Evolutionary conservation across 2,797 vertebrate species (phyloP), one percentile per base, ranked within the genome.

Genomic region (Chaetophractus vellerosus): DNA sequence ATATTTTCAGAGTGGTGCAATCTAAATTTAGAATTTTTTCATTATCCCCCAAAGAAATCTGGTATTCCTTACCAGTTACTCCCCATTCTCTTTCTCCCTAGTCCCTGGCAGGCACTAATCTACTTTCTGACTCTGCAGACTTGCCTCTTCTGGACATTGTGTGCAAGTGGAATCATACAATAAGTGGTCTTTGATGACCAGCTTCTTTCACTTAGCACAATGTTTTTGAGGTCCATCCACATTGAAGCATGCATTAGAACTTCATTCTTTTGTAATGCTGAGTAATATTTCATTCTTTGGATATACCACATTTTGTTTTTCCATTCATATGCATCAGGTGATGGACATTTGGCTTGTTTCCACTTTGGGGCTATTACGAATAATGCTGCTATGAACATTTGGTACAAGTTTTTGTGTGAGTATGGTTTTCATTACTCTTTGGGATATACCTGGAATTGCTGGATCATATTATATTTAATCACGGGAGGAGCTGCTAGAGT

Each of bases 401-500:
- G 55, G 63, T 64, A 19, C 87, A 79, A 94, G 23, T 75, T 57
- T 81, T 41, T 41, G 52, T 71, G 24, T 31, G 28, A 31, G 57
- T 61, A 23, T 33, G 41, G 57, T 63, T 84, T 63, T 76, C 33
- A 66, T 0, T 81, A 38, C 57, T 74, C 84, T 90, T 19, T 28
- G 16, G 48, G 69, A 18, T 23, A 59, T 33, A 93, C 63, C 94
- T 89, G 31, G 88, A 88, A 71, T 48, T 75, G 74, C 78, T 61
- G 57, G 86, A 90, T 96, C 95, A 28, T 33, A 92, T 75, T 93
- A 90, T 86, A 74, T 93, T 95, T 94, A 97, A 91, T 81, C 82
- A 92, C 71, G 36, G 57, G 82, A 93, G 94, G 59, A 48, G 15
- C 75, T 5, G 88, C 90, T 96, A 93, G 57, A 55, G 63, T 61